Base-by-base conservation (phyloP, 2,888 invertebrate genomes). In the Noctua comes region DNA sequence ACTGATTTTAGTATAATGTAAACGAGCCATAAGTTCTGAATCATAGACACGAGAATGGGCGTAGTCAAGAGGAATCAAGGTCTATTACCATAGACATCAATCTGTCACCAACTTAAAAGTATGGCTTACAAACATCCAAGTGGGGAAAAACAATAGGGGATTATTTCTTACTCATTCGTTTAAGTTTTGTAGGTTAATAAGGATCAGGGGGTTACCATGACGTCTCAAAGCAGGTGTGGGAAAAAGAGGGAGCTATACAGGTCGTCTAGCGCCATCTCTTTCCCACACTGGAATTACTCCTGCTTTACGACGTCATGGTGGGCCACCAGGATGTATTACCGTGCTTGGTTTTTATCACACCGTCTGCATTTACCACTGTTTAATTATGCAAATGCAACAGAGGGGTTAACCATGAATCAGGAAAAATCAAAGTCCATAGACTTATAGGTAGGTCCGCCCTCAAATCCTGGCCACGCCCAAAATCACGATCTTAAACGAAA, bases 1-100 rank as follows among this genome's bases (percentile, higher is more conserved):
- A 77, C 54, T 64, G 36, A 65, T 80, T 71, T 66, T 40, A 75
- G 87, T 85, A 86, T 85, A 86, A 86, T 80, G 83, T 78, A 87
- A 83, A 80, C 77, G 74, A 78, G 79, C 75, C 36, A 68, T 43
- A 36, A 57, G 66, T 80, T 59, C 75, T 71, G 76, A 72, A 78
- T 69, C 48, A 79, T 68, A 75, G 36, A 73, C 75, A 75, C 64
- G 59, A 70, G 70, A 70, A 31, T 54, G 21, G 64, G 59, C 76
- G 76, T 31, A 24, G 66, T 46, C 69, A 65, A 57, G 59, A 36
- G 3, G 13, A 62, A 13, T n/a, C 43, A 13, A 11, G 7, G 16
- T 31, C 18, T 11, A 31, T 46, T 46, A 24, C 24, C 24, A 46
- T 46, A 72, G 11, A 46, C 43, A 3, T 72, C 43, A 64, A 62